Base-by-base conservation (phyloP, 2,888 invertebrate genomes). In the Teleiodes luculella region DNA sequence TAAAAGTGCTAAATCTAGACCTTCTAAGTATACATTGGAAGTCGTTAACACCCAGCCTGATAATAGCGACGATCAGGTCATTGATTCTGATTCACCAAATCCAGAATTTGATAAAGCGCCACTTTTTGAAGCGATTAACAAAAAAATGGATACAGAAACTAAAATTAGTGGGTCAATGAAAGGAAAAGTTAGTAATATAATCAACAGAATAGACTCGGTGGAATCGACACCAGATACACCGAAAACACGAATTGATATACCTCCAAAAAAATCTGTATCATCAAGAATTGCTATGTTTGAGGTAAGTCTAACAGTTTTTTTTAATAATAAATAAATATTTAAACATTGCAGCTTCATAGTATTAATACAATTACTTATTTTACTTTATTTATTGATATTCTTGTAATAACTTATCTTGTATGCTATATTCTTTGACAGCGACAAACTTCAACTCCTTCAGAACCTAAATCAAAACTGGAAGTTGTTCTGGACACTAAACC, bases 281-380 rank as follows among this genome's bases (percentile, higher is more conserved):
- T 78, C 85, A 0, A 86, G 80, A 67, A 82, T 88, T 45, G 84
- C 86, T 30, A 68, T 86, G 65, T 88, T 86, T 69, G 87, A 88
- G 74, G 87, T 84, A 73, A 80, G 66, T 61, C 7, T 14, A 6
- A 20, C 1, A 41, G 18, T 33, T 24, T 24, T 24, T 24, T 24
- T 24, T 4, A 24, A 6, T 6, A 24, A 24, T 24, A 24, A 24
- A 24, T 3, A 6, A 24, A 6, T 24, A 24, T 24, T 24, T 3
- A 6, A 24, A 24, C 24, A 24, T 24, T 3, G 10, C 14, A n/a
- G n/a, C n/a, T n/a, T n/a, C n/a, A n/a, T n/a, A n/a, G n/a, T n/a
- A n/a, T n/a, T n/a, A n/a, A n/a, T n/a, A n/a, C n/a, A n/a, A n/a
- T n/a, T n/a, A n/a, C n/a, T n/a, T n/a, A n/a, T n/a, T n/a, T n/a